Evolutionary conservation across 2,113 vertebrate species (phyloP), one percentile per base, ranked within the genome.

Genomic region (Grammatotria lemairii): DNA sequence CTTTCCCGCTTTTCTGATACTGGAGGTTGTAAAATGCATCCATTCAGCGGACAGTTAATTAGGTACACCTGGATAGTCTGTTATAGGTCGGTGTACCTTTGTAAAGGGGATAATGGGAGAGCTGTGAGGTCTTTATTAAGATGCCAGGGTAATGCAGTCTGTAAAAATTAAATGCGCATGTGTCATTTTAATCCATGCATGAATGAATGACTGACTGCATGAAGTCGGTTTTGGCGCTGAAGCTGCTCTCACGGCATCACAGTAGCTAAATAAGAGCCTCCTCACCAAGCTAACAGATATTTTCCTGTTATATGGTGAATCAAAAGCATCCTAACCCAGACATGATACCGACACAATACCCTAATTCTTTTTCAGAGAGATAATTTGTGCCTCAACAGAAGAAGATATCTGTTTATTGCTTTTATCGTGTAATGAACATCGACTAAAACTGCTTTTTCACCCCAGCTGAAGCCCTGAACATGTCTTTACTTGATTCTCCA

Each of bases 221-320:
- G 1, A 45, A 26, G 5, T 73, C 21, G 0, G 21, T 45, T 42
- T 26, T 0, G 13, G 5, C 2, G 21, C 68, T 73, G 65, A 45
- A 26, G 21, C 38, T 73, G 38, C 12, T 23, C n/a, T 40, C 65
- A 42, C 1, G 31, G 9, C 17, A 63, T 0, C 31, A 23, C 35
- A 40, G 63, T 68, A 8, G 65, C 38, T 42, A 42, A 42, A 70
- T 23, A 70, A 0, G 33, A 23, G 38, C 13, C 65, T 73, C 68
- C 8, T 2, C 19, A 16, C 13, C 68, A 26, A 47, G 21, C 4
- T 28, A 16, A 17, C 68, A 47, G 40, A 45, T 70, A 0, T 42
- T 35, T 23, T 0, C 3, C 5, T 73, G 68, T 17, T 45, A 9
- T 1, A 3, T 26, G 68, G 68, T 73, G 38, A 73, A 21, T 73